phyloP scores from a whole-genome alignment of 2,113 vertebrate genomes.

The Rhynchomys soricoides region DNA sequence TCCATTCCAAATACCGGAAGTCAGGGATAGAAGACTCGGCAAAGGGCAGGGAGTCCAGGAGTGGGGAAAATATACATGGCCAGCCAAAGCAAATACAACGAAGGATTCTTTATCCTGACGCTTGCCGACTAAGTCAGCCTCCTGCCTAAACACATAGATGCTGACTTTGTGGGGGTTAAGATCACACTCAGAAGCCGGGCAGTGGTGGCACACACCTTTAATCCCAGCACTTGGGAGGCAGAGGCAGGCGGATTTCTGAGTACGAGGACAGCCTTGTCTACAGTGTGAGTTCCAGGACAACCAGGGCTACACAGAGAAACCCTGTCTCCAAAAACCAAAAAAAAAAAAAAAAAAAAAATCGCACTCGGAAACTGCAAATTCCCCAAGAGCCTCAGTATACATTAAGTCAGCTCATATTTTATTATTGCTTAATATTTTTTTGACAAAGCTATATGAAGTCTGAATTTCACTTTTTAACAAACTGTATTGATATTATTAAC shows the following conservation, averaged over 20 bases:
- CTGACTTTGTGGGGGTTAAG: slow-evolving; percentile 13
- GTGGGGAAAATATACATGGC: neutral
- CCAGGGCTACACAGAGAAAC: no score
- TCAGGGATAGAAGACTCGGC: neutral
- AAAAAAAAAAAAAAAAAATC: no score
- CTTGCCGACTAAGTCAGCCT: neutral
- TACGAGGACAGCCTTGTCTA: no score
- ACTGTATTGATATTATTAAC: neutral
- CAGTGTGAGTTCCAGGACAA: no score
- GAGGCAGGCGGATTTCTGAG: no score
- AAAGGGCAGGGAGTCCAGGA: neutral
- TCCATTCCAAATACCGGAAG: slow-evolving; percentile 35
- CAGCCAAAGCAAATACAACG: neutral
- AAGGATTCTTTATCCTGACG: neutral
- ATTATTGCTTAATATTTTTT: neutral
- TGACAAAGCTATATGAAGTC: neutral
- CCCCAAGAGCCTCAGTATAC: neutral
- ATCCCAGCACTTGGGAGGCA: no score
- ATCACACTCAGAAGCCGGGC: no score
- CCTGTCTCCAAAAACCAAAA: no score
- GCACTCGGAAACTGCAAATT: slow-evolving; percentile 34
- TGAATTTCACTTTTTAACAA: neutral
- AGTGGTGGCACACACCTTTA: no score
- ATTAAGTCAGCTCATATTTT: slow-evolving; percentile 1
- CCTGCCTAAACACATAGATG: neutral